Percentiles rank a stretch among this genome's conserved stretches.
These are phyloP conservation scores for Cyrtorhinus lividipennis DNA, from an alignment of 1,140 invertebrate species.

Conservation along the genomic window DNA sequence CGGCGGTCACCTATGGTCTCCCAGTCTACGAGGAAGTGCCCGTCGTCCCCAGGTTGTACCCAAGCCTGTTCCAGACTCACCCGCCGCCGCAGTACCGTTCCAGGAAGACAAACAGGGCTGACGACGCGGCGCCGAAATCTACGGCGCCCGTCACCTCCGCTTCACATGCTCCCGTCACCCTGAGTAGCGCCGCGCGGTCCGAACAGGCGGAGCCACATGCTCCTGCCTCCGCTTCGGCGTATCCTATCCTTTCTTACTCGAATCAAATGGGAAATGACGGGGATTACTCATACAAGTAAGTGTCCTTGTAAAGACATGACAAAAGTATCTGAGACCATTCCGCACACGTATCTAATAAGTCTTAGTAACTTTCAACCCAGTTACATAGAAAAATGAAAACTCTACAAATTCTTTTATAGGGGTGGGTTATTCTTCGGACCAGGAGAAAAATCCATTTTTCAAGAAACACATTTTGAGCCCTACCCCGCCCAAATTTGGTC, in stretches of 20 bases:
- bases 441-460: too few species aligned
- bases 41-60: conserved; percentile 7
- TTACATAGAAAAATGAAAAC: too few species aligned
- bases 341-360: too few species aligned
- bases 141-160: neutral
- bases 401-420: too few species aligned
- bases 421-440: too few species aligned
- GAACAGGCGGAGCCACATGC: neutral
- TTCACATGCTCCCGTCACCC: neutral
- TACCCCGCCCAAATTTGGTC: too few species aligned
- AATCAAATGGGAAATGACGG: conserved; percentile 22
- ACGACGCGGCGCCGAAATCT: neutral
- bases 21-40: conserved; percentile 15
- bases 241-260: conserved; percentile 19
- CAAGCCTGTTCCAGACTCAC: conserved; percentile 4
- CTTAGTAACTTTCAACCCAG: neutral
- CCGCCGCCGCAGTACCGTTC: neutral
- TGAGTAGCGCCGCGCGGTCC: neutral
- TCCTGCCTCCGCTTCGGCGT: neutral
- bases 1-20: conserved; percentile 1
- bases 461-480: too few species aligned
- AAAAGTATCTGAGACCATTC: too few species aligned
- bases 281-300: conserved; percentile 24
- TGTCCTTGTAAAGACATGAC: neutral
- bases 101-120: neutral